These are phyloP conservation scores for Ctenomys sociabilis DNA, from an alignment of 2,113 vertebrate genomes.

Conservation along the genomic window DNA sequence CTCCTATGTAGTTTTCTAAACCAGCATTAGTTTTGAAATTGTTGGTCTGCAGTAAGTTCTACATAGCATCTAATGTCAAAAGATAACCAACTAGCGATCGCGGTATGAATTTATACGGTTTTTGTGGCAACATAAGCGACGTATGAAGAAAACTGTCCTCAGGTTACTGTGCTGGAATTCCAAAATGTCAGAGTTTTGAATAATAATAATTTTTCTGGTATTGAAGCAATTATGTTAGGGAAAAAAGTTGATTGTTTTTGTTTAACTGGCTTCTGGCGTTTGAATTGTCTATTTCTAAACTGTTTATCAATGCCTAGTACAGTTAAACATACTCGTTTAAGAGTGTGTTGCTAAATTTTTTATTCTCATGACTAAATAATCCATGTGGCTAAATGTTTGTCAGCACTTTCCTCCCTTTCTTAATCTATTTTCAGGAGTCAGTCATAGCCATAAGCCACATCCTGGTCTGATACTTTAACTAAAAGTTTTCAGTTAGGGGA, in stretches of 20 bases:
- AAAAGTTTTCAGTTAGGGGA: conserved; percentile 73
- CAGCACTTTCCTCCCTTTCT: conserved; percentile 63
- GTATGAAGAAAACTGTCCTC: conserved; percentile 71
- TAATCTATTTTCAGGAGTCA: conserved; percentile 83
- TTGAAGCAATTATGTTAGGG: conserved; percentile 63
- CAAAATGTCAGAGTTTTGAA: conserved; percentile 72
- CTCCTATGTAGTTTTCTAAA: conserved; percentile 45
- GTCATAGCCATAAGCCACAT: conserved; percentile 73
- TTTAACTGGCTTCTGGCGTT: conserved; percentile 72
- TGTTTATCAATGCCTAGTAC: conserved; percentile 69
- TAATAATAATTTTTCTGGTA: conserved; percentile 58
- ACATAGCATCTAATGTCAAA: conserved; percentile 61
- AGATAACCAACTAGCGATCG: conserved; percentile 42
- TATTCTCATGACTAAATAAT: conserved; percentile 70
- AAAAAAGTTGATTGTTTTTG: conserved; percentile 60
- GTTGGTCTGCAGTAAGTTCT: conserved; percentile 55
- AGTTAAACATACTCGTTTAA: conserved; percentile 73
- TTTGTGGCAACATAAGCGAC: conserved; percentile 61
- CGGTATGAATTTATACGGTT: conserved; percentile 48
- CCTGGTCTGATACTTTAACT: conserved; percentile 75
- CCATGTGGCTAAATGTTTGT: conserved; percentile 82
- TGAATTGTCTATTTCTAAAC: conserved; percentile 70
- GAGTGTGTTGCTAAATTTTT: conserved; percentile 71
- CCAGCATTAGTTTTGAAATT: conserved; percentile 60
- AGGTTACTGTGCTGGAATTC: conserved; percentile 77